Evolutionary conservation across 1,140 invertebrate genomes (phyloP).

Genomic region (Meloidogyne exigua): DNA sequence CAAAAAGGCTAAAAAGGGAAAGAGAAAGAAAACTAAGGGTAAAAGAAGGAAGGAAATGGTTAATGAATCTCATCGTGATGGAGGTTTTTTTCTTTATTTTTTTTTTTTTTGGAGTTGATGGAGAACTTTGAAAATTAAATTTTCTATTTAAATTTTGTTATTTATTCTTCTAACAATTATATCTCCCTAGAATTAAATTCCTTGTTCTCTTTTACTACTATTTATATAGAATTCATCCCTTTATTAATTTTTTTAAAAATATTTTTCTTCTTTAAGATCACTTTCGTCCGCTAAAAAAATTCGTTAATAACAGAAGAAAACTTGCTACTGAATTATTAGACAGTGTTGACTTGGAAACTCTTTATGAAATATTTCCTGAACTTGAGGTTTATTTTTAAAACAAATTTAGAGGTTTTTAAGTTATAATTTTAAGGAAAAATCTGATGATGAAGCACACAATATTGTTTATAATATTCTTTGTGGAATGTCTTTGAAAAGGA

Average conservation of each 20-base stretch:
- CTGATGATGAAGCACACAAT: slow-evolving; percentile 12
- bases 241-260: not conserved
- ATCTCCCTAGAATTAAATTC: too few relatives aligned
- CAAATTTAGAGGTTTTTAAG: not conserved
- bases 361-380: slow-evolving; percentile 35
- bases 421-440: slow-evolving; percentile 19
- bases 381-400: slow-evolving; percentile 14
- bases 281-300: slow-evolving; percentile 27
- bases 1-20: not conserved
- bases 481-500: slow-evolving; percentile 26
- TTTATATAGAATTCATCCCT: too few relatives aligned
- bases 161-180: too few relatives aligned
- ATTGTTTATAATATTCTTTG: slow-evolving; percentile 27
- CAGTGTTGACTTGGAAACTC: slow-evolving; percentile 23
- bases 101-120: too few relatives aligned
- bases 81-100: not conserved
- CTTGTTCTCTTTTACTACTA: too few relatives aligned
- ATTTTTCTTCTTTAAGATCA: slow-evolving; percentile 20
- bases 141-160: too few relatives aligned
- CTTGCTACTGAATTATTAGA: slow-evolving; percentile 27
- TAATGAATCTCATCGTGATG: not conserved
- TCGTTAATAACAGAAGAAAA: slow-evolving; percentile 28
- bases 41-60: slow-evolving; percentile 2
- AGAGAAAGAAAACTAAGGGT: not conserved
- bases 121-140: too few relatives aligned